Evolutionary conservation across 2,797 vertebrate species (phyloP).

Genomic region (Rhynchotus rufescens): DNA sequence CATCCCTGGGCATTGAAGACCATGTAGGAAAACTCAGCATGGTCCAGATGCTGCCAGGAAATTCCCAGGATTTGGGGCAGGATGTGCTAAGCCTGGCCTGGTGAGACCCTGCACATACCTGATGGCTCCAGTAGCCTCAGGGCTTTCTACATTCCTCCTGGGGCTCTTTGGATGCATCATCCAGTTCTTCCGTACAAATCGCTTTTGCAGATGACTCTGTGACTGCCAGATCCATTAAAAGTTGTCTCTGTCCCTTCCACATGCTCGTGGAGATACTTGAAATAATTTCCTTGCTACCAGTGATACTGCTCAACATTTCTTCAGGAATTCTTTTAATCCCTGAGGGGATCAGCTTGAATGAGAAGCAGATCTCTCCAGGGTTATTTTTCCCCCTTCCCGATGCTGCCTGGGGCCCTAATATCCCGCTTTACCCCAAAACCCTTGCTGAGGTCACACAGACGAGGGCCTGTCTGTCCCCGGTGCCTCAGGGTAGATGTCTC

Average conservation of each 20-base stretch:
- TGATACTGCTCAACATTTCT: background rate
- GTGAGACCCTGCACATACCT: background rate
- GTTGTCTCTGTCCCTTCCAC: background rate
- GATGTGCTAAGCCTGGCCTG: background rate
- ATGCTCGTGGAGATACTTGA: background rate
- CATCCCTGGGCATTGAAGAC: no score
- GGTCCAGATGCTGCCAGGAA: background rate
- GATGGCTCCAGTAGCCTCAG: background rate
- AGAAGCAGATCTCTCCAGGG: conserved; percentile 20
- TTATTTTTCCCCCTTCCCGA: background rate
- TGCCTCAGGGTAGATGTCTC: background rate
- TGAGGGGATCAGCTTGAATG: background rate
- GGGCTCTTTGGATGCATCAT: background rate
- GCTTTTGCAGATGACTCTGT: background rate
- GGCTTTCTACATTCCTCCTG: background rate
- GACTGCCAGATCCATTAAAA: conserved; percentile 27
- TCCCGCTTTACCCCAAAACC: background rate
- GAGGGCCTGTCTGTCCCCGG: no score
- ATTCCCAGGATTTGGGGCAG: background rate
- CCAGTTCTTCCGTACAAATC: background rate
- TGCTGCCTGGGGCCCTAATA: background rate
- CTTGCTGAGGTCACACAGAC: background rate
- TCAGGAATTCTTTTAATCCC: conserved; percentile 20
- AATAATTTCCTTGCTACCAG: background rate
- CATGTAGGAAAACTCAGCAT: background rate